Base-by-base conservation (phyloP, 2,888 invertebrate species). In the Pomacea canaliculata region DNA sequence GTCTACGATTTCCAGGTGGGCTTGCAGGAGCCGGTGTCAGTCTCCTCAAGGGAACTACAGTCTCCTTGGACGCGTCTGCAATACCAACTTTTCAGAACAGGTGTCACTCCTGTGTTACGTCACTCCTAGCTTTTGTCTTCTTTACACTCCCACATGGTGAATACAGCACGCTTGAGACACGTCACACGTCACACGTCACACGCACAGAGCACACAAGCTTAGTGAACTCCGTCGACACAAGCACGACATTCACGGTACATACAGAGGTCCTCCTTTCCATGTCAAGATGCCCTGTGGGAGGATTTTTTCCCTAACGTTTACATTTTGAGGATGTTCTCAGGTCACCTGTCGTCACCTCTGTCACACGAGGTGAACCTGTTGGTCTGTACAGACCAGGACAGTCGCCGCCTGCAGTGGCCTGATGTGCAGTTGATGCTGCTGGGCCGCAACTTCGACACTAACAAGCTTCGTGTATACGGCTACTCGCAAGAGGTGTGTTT, bases 1-100 rank as follows among this genome's bases (percentile, higher is more conserved):
- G 18, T 70, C 27, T 70, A 69, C 27, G 76, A 73, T 27, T n/a
- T 70, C 13, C 68, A 60, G 10, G 63, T 78, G n/a, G 73, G 70
- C 27, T 10, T 78, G 19, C 70, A 16, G n/a, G 62, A 62, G 19
- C 72, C 76, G 12, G 13, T 78, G 51, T 48, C 72, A 27, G 49
- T 48, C n/a, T 60, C 66, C 1, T 19, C 63, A 27, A 51, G 37
- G 0, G 19, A n/a, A 1, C 13, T 70, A 16, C 18, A 0, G 16
- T 73, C 76, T 27, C 37, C 70, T 13, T 73, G 78, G 78, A 56
- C 76, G 3, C 66, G 27, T 1, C 63, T 76, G 46, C 70, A 76
- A 60, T 73, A 73, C 49, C 62, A 70, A n/a, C 71, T 78, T 3
- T 76, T 78, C 65, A 65, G 76, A 19, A 70, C 76, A 66, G 78